Evolutionary conservation across 2,888 invertebrate species (phyloP), one percentile per base, ranked within the genome.

Genomic region (Diadegma fenestrale): DNA sequence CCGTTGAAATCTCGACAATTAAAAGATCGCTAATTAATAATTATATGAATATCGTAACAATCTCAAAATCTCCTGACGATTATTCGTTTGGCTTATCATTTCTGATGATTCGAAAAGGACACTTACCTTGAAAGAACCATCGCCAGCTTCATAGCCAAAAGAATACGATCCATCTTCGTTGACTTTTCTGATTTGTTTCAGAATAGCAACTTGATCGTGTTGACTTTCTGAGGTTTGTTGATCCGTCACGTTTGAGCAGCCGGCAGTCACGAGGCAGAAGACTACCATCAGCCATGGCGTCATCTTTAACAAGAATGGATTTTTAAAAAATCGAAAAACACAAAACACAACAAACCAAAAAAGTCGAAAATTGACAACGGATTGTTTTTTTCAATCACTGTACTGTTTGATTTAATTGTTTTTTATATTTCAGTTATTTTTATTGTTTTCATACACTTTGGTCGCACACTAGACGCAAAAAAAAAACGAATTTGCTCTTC

Each of bases 81-180:
- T 19, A 2, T 33, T 33, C n/a, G 48, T 48, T 33, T 17, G 17
- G n/a, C 1, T 63, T 8, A 58, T 26, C 4, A 58, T 19, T 33
- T n/a, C 0, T 10, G 3, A 6, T 37, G 0, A 33, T 64, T 64
- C n/a, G 17, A 33, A 26, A 58, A 17, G 14, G 14, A 3, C 33
- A 87, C 89, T 89, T 88, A 94, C 94, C 94, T 97, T 97, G 93
- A 97, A 97, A 0, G 97, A 97, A 4, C 97, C 97, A 93, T 97
- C 97, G 71, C 97, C 97, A 2, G 97, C 97, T 94, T 97, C 97
- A 91, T 97, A 97, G 0, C 97, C 97, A 86, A 97, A 97, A 0
- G 97, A 97, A 91, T 97, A 97, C 0, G 97, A 97, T 41, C 97
- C 97, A 92, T 97, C 97, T 75, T 97, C 96, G 92, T 97, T 97